Evolutionary conservation across 2,888 invertebrate genomes (phyloP).

Genomic region (Ptychoptera albimana): DNA sequence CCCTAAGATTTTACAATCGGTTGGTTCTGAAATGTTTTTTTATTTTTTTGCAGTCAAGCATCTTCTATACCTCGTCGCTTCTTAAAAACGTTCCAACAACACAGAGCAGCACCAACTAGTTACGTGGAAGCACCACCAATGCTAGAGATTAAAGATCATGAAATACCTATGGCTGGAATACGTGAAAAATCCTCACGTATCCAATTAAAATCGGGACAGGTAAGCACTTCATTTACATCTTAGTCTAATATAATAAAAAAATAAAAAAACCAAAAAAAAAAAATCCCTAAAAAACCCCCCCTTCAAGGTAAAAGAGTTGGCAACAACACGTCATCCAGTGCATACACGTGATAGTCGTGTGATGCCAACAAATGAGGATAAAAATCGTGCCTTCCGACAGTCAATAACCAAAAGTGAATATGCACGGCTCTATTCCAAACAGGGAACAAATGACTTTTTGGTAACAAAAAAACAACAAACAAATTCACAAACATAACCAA

Average conservation of each 20-base stretch:
- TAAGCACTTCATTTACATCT: neutral
- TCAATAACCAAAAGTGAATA: slow-evolving; percentile 5
- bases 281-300: too few species aligned
- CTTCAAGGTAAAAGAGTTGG: too few species aligned
- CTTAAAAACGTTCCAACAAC: neutral
- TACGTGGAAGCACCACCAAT: neutral
- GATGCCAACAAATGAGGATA: slow-evolving; percentile 18
- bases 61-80: neutral
- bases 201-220: too few species aligned
- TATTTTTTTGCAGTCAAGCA: slow-evolving; percentile 6
- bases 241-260: neutral
- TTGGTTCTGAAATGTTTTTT: neutral
- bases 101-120: neutral
- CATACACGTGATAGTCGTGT: slow-evolving; percentile 18
- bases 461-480: too few species aligned
- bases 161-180: too few species aligned
- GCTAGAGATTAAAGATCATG: too few species aligned
- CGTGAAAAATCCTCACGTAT: too few species aligned
- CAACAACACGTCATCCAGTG: too few species aligned
- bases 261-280: too few species aligned
- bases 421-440: neutral
- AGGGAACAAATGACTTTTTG: too few species aligned
- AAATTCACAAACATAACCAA: too few species aligned
- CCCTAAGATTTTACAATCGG: too few species aligned
- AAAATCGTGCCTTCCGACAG: slow-evolving; percentile 16